A percentile compares a stretch with the other conserved stretches of the same genome.
Conservation (phyloP, 2,888 invertebrate species). For the Orthosia gothica region DNA sequence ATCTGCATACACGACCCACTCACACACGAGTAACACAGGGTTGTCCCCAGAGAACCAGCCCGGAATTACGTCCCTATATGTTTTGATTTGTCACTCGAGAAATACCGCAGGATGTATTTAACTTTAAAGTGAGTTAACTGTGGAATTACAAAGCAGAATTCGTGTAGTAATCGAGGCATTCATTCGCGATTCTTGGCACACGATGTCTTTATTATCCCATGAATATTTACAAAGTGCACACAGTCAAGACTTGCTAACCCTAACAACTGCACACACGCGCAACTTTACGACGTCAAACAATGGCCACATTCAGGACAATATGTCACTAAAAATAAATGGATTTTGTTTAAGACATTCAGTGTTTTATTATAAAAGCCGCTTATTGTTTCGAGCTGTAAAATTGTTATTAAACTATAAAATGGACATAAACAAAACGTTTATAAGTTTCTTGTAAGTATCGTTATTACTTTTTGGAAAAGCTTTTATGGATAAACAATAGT, state of each 20-base stretch:
- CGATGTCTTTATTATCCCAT: conserved; percentile 58
- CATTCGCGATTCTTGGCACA: conserved; percentile 53
- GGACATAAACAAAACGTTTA: conserved; percentile 53
- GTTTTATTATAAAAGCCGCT: conserved; percentile 68
- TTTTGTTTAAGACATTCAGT: conserved; percentile 74
- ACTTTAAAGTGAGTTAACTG: conserved; percentile 15
- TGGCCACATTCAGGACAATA: conserved; percentile 82
- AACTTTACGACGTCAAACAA: conserved; percentile 80
- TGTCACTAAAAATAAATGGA: conserved; percentile 82
- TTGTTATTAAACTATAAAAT: conserved; percentile 65
- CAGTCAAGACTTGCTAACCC: conserved; percentile 70
- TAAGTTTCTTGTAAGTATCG: conserved; percentile 56
- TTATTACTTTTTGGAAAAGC: conserved; percentile 55
- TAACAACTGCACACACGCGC: conserved; percentile 72
- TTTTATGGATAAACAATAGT: conserved; percentile 12
- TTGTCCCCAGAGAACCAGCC: conserved; percentile 65
- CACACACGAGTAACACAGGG: conserved; percentile 70
- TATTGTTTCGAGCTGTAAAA: conserved; percentile 69
- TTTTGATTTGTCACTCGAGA: conserved; percentile 58
- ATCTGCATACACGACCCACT: conserved; percentile 75
- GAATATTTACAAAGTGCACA: conserved; percentile 64
- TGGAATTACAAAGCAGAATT: conserved; percentile 37
- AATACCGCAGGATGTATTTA: conserved; percentile 34
- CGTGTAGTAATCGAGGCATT: conserved; percentile 42
- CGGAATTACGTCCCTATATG: conserved; percentile 28